Evolutionary conservation across 1,140 invertebrate genomes (phyloP).

Genomic region (Theocolax elegans): DNA sequence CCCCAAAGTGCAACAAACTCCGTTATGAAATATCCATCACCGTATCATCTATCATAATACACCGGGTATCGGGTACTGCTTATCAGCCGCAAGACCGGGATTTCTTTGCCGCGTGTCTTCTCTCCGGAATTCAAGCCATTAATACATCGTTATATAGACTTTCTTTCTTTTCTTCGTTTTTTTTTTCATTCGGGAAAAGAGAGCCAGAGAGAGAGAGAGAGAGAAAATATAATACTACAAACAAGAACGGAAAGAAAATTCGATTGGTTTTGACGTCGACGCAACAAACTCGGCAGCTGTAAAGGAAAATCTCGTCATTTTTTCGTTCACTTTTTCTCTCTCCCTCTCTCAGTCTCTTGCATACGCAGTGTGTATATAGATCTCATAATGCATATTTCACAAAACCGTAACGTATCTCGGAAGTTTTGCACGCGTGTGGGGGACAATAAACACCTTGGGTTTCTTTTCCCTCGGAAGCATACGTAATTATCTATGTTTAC

Average conservation of each 20-base stretch:
- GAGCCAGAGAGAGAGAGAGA: no score
- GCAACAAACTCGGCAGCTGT: conserved; percentile 16
- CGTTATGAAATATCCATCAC: conserved; percentile 26
- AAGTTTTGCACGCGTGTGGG: conserved; percentile 38
- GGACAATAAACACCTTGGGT: no score
- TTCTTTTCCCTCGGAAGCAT: no score
- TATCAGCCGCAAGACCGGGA: conserved; percentile 24
- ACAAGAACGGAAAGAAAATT: conserved; percentile 8
- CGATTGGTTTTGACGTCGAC: conserved; percentile 30
- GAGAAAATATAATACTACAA: no score
- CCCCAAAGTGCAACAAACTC: neutral
- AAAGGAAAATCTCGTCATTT: conserved; percentile 14
- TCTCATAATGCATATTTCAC: conserved; percentile 43
- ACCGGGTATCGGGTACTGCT: neutral
- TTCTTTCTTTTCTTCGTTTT: no score
- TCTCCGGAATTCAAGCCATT: conserved; percentile 6
- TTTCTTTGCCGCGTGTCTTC: neutral
- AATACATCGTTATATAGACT: conserved; percentile 32
- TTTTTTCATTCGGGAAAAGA: no score
- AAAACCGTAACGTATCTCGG: no score
- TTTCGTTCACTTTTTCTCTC: neutral
- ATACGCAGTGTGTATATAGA: no score
- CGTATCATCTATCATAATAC: conserved; percentile 27
- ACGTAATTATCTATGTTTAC: conserved; percentile 31
- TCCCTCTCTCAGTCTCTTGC: no score